phyloP scores from a whole-genome alignment of 2,113 vertebrate genomes.

The Pagrus major region DNA sequence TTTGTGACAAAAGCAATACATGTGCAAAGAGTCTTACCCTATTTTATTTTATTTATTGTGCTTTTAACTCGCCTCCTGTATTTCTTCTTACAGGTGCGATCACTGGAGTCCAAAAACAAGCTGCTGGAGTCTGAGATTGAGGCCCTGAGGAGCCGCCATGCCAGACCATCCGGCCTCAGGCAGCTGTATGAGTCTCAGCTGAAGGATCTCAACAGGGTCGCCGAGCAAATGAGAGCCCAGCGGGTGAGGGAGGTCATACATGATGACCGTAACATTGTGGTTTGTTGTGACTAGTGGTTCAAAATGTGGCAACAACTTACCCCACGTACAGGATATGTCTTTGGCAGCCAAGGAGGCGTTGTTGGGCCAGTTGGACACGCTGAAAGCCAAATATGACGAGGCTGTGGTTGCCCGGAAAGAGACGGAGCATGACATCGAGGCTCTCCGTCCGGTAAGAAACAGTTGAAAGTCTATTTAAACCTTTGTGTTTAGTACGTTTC shows the following conservation, averaged over 20 bases:
- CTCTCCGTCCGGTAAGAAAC: constrained; percentile 80
- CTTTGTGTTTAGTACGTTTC: not conserved
- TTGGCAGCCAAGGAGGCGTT: constrained; percentile 77
- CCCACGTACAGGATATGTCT: constrained; percentile 77
- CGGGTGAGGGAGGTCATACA: constrained; percentile 63
- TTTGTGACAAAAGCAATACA: not conserved
- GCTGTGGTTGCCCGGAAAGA: constrained; percentile 80
- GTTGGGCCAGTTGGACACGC: constrained; percentile 72
- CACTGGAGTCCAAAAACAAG: constrained; percentile 78
- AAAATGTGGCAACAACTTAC: not conserved
- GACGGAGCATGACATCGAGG: constrained; percentile 81
- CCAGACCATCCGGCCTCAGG: constrained; percentile 74
- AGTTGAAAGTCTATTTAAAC: not conserved
- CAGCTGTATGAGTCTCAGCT: constrained; percentile 81
- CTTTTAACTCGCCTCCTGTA: not conserved
- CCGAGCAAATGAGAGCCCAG: constrained; percentile 79
- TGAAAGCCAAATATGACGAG: constrained; percentile 82
- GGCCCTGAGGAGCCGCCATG: constrained; percentile 66
- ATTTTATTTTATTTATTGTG: too few species aligned
- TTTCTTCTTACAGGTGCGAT: constrained; percentile 77
- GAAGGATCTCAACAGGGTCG: constrained; percentile 75
- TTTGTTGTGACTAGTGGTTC: not conserved
- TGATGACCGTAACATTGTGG: not conserved
- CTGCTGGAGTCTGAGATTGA: constrained; percentile 77
- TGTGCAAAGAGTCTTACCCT: not conserved